A percentile compares a stretch with the other conserved stretches of the same genome.
Conservation (phyloP, 2,888 invertebrate species). For the Drosophila recens region DNA sequence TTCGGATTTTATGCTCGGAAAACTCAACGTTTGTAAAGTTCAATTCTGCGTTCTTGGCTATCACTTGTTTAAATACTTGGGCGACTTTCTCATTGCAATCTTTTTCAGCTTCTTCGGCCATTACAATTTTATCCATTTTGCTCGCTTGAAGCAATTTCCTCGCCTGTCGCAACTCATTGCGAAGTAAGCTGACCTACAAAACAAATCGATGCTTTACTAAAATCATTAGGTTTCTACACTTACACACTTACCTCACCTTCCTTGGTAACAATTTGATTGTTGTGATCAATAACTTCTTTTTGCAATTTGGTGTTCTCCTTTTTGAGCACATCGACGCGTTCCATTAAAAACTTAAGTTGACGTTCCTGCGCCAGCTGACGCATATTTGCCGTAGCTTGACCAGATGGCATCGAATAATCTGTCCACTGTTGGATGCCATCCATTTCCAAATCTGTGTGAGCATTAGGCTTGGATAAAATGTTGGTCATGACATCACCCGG, state of each 20-base stretch:
- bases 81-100: slow-evolving; percentile 79
- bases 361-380: slow-evolving; percentile 79
- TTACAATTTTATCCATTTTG: slow-evolving; percentile 80
- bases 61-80: slow-evolving; percentile 74
- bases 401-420: background rate
- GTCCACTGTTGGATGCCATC: background rate
- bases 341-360: slow-evolving; percentile 82
- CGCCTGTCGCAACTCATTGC: slow-evolving; percentile 82
- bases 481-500: slow-evolving; percentile 41
- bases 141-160: slow-evolving; percentile 80
- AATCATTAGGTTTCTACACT: background rate
- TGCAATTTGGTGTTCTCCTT: slow-evolving; percentile 78
- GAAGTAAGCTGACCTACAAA: slow-evolving; percentile 72
- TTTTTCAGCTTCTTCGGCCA: slow-evolving; percentile 68
- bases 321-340: slow-evolving; percentile 80
- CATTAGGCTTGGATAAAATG: slow-evolving; percentile 32
- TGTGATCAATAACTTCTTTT: slow-evolving; percentile 75
- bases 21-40: slow-evolving; percentile 77
- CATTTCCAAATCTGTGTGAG: background rate
- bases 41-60: slow-evolving; percentile 78
- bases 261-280: slow-evolving; percentile 72
- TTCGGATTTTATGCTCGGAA: slow-evolving; percentile 77
- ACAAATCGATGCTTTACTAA: background rate
- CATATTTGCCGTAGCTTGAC: slow-evolving; percentile 54
- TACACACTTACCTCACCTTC: slow-evolving; percentile 76